phyloP scores from a whole-genome alignment of 2,888 invertebrate species.

The Gymnosoma rotundatum region DNA sequence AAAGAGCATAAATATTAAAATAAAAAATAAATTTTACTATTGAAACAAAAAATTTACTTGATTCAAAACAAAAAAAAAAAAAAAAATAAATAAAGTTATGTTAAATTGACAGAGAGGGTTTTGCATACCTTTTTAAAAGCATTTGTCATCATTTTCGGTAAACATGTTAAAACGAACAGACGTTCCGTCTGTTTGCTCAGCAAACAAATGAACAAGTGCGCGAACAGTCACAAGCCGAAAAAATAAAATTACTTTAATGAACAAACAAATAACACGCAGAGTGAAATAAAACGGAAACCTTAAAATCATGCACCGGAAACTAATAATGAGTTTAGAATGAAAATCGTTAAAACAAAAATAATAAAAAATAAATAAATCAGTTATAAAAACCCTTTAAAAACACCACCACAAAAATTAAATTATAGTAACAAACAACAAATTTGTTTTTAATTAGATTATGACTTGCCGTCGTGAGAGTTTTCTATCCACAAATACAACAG shows the following conservation, averaged over 20 bases:
- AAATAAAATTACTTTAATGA: conserved; percentile 13
- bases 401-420: conserved; percentile 17
- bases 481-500: conserved; percentile 37
- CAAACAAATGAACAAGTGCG: conserved; percentile 49
- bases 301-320: conserved; percentile 66
- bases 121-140: conserved; percentile 71
- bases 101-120: conserved; percentile 62
- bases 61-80: conserved; percentile 33
- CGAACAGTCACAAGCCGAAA: not conserved
- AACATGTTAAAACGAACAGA: conserved; percentile 77
- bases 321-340: conserved; percentile 67
- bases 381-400: not conserved
- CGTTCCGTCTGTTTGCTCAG: conserved; percentile 71
- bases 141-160: conserved; percentile 78
- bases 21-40: conserved; percentile 12
- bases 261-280: conserved; percentile 23
- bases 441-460: conserved; percentile 64
- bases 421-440: conserved; percentile 37
- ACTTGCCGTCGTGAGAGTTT: conserved; percentile 68
- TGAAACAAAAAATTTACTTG: conserved; percentile 4
- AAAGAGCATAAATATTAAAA: conserved; percentile 58
- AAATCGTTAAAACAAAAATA: conserved; percentile 43
- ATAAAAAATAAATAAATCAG: not conserved
- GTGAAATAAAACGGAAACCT: conserved; percentile 52
- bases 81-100: conserved; percentile 56